A percentile compares a stretch with the other conserved stretches of the same genome.
phyloP scores from a whole-genome alignment of 2,113 vertebrate genomes.

The Tupaia chinensis region DNA sequence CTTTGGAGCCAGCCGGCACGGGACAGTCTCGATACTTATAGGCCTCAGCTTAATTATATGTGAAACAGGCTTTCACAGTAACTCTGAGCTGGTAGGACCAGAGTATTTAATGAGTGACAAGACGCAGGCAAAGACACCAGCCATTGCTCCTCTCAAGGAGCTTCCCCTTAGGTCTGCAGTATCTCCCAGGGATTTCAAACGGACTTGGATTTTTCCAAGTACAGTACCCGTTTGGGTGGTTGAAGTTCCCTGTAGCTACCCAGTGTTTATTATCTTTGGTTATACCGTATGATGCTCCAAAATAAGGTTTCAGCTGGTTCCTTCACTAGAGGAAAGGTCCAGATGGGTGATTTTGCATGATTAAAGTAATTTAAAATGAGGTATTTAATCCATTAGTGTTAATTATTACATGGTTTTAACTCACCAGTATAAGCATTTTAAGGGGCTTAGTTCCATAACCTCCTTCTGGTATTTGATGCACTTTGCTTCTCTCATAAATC shows the following conservation, averaged over 20 bases:
- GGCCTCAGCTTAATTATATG: not conserved
- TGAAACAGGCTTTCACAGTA: not conserved
- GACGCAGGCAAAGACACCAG: too few species aligned
- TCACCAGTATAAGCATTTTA: not conserved
- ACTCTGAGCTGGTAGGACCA: not conserved
- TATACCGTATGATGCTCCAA: not conserved
- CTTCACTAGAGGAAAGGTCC: not conserved
- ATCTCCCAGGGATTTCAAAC: not conserved
- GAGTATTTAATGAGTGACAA: not conserved
- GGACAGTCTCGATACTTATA: not conserved
- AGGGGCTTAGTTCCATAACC: not conserved
- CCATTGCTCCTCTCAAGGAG: accelerated
- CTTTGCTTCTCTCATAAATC: not conserved
- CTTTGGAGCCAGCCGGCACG: not conserved
- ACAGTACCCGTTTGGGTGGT: not conserved
- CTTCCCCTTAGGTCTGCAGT: not conserved
- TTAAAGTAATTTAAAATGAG: not conserved
- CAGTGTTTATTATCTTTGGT: not conserved
- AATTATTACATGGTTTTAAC: not conserved
- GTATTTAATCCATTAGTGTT: not conserved
- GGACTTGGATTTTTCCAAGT: not conserved
- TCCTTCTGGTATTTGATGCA: not conserved
- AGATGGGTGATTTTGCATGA: not conserved
- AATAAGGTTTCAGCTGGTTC: not conserved
- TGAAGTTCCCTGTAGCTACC: not conserved